Evolutionary conservation across 2,113 vertebrate species (phyloP).

Genomic region (Triplophysa dalaica): DNA sequence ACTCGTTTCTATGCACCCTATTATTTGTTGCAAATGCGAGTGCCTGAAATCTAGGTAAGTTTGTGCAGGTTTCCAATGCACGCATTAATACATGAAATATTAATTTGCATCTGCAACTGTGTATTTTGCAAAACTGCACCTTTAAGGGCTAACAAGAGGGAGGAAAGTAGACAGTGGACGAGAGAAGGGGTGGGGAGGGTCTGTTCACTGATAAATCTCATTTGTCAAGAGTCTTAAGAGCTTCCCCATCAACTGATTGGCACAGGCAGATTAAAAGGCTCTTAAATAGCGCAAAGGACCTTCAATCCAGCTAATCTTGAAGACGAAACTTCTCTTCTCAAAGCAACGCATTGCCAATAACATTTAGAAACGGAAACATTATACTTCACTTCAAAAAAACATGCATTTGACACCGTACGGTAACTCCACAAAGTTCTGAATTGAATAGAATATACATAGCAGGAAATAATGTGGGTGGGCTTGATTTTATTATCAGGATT

Average conservation of each 20-base stretch:
- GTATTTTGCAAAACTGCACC: background rate
- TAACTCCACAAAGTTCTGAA: no score
- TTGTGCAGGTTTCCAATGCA: no score
- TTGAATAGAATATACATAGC: no score
- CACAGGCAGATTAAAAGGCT: conserved; percentile 49
- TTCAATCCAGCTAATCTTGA: conserved; percentile 21
- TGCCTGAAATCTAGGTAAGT: background rate
- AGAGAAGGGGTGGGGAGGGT: background rate
- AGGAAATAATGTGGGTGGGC: no score
- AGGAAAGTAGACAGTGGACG: background rate
- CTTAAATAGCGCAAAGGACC: conserved; percentile 41
- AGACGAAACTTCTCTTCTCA: background rate
- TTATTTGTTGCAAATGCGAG: background rate
- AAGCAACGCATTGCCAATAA: background rate
- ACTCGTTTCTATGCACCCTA: background rate
- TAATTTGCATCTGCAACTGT: no score
- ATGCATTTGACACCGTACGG: no score
- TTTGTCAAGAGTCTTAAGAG: conserved; percentile 43
- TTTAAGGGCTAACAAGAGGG: background rate
- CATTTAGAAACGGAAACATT: background rate
- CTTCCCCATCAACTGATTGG: conserved; percentile 51
- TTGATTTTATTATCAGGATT: no score
- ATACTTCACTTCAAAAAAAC: no score
- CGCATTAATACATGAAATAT: no score
- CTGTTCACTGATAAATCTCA: conserved; percentile 9